Conservation (phyloP, 2,797 vertebrate genomes). For the Phalanger gymnotis region DNA sequence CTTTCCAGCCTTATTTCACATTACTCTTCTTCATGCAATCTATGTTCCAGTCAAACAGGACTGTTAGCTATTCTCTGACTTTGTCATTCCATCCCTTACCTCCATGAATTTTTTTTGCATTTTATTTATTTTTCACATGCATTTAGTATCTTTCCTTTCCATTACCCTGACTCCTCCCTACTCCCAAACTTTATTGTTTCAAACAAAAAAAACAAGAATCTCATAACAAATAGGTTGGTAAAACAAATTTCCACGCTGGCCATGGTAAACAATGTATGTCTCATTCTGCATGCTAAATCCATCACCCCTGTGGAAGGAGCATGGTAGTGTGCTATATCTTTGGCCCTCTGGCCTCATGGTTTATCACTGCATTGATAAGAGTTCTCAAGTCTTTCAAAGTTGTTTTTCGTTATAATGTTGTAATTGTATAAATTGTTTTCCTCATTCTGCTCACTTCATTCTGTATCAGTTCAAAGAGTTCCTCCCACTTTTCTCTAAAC, state of each 20-base stretch:
- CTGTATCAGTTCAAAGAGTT: background rate
- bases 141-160: background rate
- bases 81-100: no score
- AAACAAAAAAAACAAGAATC: background rate
- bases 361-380: background rate
- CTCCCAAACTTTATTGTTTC: background rate
- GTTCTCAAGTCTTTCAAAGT: background rate
- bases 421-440: background rate
- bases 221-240: background rate
- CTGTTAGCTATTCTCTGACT: background rate
- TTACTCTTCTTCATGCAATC: background rate
- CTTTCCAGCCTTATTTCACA: background rate
- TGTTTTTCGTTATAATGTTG: background rate
- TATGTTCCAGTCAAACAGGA: background rate
- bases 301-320: background rate
- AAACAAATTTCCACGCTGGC: background rate
- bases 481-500: background rate
- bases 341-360: background rate
- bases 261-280: background rate
- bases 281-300: background rate
- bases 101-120: background rate
- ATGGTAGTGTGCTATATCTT: background rate
- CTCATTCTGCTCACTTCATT: background rate
- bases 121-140: background rate
- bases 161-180: background rate